Conservation (phyloP, 1,140 invertebrate species). For the Alviniconcha marisindica region DNA sequence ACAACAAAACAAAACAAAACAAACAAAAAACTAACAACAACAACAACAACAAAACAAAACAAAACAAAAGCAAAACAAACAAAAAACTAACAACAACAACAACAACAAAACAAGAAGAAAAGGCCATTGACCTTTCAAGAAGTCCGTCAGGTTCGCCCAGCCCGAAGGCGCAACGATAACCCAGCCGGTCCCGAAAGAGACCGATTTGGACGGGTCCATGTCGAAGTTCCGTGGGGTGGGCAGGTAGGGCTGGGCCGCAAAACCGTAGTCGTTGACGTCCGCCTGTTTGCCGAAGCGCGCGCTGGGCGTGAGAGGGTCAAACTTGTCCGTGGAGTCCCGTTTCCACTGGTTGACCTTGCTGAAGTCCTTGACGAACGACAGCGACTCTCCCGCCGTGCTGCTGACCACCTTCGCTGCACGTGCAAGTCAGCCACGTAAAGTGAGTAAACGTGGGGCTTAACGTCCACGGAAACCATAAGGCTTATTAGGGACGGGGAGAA, state of each 20-base stretch:
- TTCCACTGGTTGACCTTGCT: constrained; percentile 59
- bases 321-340: constrained; percentile 58
- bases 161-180: not conserved
- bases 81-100: no score
- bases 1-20: no score
- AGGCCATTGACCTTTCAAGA: constrained; percentile 41
- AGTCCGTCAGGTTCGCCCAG: not conserved
- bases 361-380: constrained; percentile 62
- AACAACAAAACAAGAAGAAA: no score
- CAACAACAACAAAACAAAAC: no score
- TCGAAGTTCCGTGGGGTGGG: constrained; percentile 33
- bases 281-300: constrained; percentile 33
- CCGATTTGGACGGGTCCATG: constrained; percentile 8
- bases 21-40: no score
- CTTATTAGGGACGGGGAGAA: no score
- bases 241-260: constrained; percentile 17
- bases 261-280: constrained; percentile 20
- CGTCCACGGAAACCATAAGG: no score
- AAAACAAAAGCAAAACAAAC: no score
- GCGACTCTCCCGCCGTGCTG: constrained; percentile 49
- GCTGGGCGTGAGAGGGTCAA: constrained; percentile 59
- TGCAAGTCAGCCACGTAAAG: no score
- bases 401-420: constrained; percentile 42
- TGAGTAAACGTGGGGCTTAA: no score
- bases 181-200: constrained; percentile 15